Conservation (phyloP, 35 echinoderm and acorn worm genomes). For the Lytechinus variegatus region DNA sequence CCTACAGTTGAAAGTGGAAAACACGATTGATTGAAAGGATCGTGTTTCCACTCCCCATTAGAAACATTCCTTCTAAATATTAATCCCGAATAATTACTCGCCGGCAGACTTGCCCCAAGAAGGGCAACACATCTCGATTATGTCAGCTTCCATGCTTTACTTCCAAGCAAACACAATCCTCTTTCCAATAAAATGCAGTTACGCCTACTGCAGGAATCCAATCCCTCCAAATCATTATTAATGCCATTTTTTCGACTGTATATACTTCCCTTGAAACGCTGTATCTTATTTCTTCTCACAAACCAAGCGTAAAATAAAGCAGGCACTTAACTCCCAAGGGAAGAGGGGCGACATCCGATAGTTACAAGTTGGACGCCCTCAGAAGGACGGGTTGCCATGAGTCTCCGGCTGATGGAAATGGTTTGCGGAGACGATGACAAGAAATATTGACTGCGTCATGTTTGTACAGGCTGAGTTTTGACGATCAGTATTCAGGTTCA, state of each 20-base stretch:
- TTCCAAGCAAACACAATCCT: neutral
- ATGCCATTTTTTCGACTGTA: neutral
- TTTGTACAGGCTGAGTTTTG: neutral
- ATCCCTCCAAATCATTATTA: neutral
- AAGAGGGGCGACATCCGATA: neutral
- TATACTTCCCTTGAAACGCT: slow-evolving; percentile 9
- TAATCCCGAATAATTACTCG: slow-evolving; percentile 19
- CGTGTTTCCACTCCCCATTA: neutral
- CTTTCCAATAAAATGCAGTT: neutral
- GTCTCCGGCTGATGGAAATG: neutral
- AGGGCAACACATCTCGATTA: neutral
- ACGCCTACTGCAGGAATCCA: slow-evolving; percentile 1
- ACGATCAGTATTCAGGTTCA: neutral
- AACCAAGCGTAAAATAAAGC: neutral
- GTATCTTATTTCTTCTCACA: slow-evolving; percentile 3
- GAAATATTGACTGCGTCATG: neutral
- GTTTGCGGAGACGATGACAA: neutral
- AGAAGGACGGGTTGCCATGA: neutral
- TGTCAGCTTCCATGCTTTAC: neutral
- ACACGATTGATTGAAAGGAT: neutral
- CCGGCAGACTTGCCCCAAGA: neutral
- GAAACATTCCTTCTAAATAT: slow-evolving; percentile 14
- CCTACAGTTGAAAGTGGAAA: neutral
- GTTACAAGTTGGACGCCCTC: neutral
- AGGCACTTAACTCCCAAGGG: neutral